Percentiles rank a stretch among this genome's conserved stretches.
Conservation (phyloP, 2,797 vertebrate species). For the Cephalopachus bancanus region DNA sequence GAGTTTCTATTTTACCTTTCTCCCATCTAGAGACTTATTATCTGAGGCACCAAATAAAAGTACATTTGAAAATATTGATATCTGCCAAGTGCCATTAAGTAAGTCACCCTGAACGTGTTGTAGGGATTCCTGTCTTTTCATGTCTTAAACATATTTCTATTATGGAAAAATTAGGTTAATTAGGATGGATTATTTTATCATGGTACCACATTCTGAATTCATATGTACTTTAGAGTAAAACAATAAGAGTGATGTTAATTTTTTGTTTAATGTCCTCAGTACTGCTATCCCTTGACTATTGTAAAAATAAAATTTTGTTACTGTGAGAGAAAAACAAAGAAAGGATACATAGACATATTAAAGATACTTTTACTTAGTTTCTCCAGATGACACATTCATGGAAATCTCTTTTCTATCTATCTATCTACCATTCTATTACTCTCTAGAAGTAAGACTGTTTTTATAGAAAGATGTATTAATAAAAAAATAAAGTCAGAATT, state of each 20-base stretch:
- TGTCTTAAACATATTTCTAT: slow-evolving; percentile 7
- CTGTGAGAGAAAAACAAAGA: slow-evolving; percentile 46
- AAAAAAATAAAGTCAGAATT: neutral
- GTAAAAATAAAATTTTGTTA: neutral
- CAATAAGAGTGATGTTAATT: neutral
- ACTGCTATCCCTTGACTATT: slow-evolving; percentile 14
- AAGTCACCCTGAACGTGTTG: neutral
- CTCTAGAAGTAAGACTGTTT: neutral
- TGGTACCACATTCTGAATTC: slow-evolving; percentile 15
- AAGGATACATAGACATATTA: neutral
- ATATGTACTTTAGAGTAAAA: neutral
- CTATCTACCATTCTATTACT: neutral
- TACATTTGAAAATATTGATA: neutral
- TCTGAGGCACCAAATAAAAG: neutral
- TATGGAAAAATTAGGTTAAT: neutral
- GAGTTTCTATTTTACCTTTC: slow-evolving; percentile 3
- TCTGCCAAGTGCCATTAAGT: neutral
- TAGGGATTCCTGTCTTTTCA: neutral
- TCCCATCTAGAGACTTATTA: neutral
- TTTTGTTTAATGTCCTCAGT: slow-evolving; percentile 28
- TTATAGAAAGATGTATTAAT: neutral
- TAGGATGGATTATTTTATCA: neutral
- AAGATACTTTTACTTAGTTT: neutral
- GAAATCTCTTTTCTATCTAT: neutral
- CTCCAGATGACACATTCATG: neutral